Base-by-base conservation (phyloP, 2,888 invertebrate genomes). In the Lottia scabra region DNA sequence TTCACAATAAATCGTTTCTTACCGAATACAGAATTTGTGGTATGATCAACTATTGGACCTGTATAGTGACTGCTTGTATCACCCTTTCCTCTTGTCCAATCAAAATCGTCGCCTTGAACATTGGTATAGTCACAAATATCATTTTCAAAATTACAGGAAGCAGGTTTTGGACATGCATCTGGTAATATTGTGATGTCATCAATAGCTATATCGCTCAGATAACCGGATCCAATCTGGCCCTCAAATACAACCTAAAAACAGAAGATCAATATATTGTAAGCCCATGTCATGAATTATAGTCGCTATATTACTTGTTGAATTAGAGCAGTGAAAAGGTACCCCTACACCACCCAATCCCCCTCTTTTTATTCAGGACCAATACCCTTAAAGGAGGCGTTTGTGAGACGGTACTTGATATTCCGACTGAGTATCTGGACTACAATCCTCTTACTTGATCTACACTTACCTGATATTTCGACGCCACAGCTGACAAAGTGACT, bases 141-240 rank as follows among this genome's bases (percentile, higher is more conserved):
- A n/a, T 70, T 65, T 67, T 86, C 86, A 75, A 86, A 86, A 76
- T 83, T 81, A 78, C 86, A 86, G 19, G 79, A 74, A 1, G 78
- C 84, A 16, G 83, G 80, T 23, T 71, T 66, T 12, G 81, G 77
- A 68, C 87, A 87, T 19, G 75, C 66, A 13, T 84, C 85, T 4
- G 72, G 64, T 19, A 75, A 75, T 15, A 87, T 73, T n/a, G 79
- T 75, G 16, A 85, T 71, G 71, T 87, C 87, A 78, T 87, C 87
- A 38, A 87, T 75, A 48, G 85, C 85, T 19, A 87, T 83, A 74
- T 84, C 84, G 75, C 85, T 85, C 8, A 65, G 65, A 70, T 72
- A 83, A 45, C 75, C 69, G 15, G 70, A 30, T 10, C 81, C 83
- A 16, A 78, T 66, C 0, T 82, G 75, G 23, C 77, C 83, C 69